A percentile compares a stretch with the other conserved stretches of the same genome.
These are phyloP conservation scores for Temnothorax unifasciatus DNA, from an alignment of 2,888 invertebrate genomes.

Conservation along the genomic window DNA sequence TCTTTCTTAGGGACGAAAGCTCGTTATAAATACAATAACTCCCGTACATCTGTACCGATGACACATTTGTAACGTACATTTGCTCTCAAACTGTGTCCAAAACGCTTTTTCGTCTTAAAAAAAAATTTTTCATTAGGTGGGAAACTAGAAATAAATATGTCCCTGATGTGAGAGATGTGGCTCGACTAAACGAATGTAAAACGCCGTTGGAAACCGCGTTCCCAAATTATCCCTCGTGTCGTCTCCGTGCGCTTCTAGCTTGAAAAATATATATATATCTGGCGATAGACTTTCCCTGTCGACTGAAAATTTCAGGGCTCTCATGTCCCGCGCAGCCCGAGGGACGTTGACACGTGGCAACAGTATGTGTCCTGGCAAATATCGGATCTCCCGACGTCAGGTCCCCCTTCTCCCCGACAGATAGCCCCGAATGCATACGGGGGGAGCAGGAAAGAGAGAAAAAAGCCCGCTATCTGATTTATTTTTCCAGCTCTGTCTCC, in stretches of 20 bases:
- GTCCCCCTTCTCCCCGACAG: neutral
- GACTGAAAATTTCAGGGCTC: constrained; percentile 27
- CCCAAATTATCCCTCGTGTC: constrained; percentile 2
- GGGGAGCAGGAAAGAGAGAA: neutral
- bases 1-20: neutral
- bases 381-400: constrained; percentile 9
- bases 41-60: neutral
- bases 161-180: neutral
- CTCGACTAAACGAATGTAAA: neutral
- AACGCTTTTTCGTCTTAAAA: neutral
- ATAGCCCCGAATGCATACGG: neutral
- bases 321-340: neutral
- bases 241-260: neutral
- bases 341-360: constrained; percentile 69
- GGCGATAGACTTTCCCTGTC: constrained; percentile 19
- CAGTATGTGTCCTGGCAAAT: constrained; percentile 66
- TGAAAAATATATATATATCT: constrained; percentile 17
- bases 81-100: neutral
- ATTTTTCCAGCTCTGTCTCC: constrained; percentile 20
- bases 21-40: neutral
- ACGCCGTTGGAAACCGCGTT: neutral
- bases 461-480: constrained; percentile 6
- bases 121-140: neutral
- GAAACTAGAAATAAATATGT: neutral
- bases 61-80: neutral